These are phyloP conservation scores for Dasypolia templi DNA, from an alignment of 2,888 invertebrate genomes.

Conservation along the genomic window DNA sequence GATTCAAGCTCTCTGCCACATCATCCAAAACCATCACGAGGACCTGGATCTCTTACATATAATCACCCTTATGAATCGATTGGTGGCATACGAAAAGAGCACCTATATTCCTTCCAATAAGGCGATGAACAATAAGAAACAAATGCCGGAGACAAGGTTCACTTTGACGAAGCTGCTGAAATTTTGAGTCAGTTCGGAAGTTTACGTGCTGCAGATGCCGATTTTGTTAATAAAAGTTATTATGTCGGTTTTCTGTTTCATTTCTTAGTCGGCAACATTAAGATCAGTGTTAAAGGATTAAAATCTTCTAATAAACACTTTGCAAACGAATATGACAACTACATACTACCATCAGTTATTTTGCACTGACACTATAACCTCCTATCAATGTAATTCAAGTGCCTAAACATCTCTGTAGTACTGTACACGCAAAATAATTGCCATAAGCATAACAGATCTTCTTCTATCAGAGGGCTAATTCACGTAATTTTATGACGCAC, in stretches of 20 bases:
- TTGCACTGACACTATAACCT: background rate
- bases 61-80: slow-evolving; percentile 74
- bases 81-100: slow-evolving; percentile 73
- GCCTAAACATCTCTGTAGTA: too few relatives aligned
- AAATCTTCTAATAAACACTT: background rate
- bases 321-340: background rate
- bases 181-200: slow-evolving; percentile 43
- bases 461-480: too few relatives aligned
- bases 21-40: slow-evolving; percentile 70
- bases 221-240: slow-evolving; percentile 11
- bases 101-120: slow-evolving; percentile 70
- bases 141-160: slow-evolving; percentile 81
- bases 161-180: slow-evolving; percentile 77
- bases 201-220: background rate
- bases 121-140: slow-evolving; percentile 75
- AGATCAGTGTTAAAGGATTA: background rate
- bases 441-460: too few relatives aligned
- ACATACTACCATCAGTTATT: background rate
- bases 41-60: slow-evolving; percentile 77
- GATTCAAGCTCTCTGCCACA: slow-evolving; percentile 80
- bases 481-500: too few relatives aligned
- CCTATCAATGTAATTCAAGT: too few relatives aligned
- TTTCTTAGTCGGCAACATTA: background rate
- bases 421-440: too few relatives aligned
- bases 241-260: background rate